Base-by-base conservation (phyloP, 1,140 invertebrate species). In the Ericerus pela region DNA sequence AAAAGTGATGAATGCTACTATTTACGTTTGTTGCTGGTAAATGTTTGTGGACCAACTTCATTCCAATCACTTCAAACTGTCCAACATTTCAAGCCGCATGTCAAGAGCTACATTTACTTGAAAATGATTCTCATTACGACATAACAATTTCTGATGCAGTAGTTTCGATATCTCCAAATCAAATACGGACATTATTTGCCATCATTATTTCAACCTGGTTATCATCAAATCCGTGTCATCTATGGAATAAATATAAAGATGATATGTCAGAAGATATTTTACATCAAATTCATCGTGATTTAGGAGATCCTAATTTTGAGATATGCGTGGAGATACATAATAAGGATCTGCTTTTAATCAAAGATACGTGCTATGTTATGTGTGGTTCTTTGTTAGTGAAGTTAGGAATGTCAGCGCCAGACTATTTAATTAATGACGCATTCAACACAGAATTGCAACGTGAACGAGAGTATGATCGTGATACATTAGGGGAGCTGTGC, bases 161-260 rank as follows among this genome's bases (percentile, higher is more conserved):
- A 14, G 62, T 66, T 22, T 64, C 59, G 20, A 38, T 61, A 56
- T 12, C 38, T 11, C 38, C 67, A 53, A 53, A 63, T 51, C 62
- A 72, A 67, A 67, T 71, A 58, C 67, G 69, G 53, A 63, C 64
- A 65, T 67, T 70, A 36, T 72, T 70, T 62, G n/a, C n/a, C n/a
- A n/a, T n/a, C n/a, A n/a, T n/a, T n/a, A n/a, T n/a, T n/a, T n/a
- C n/a, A n/a, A n/a, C 33, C 64, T 20, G n/a, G n/a, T n/a, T n/a
- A n/a, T n/a, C n/a, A n/a, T n/a, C n/a, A n/a, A n/a, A n/a, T n/a
- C n/a, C n/a, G n/a, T n/a, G n/a, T n/a, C n/a, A n/a, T 61, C 55
- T 70, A 56, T 68, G 67, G 67, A 38, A 63, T 24, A 70, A 66
- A 59, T 70, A 68, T 59, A 70, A 66, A 52, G 66, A 68, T 63